Base-by-base conservation (phyloP, 2,113 vertebrate species). In the Brienomyrus brachyistius region DNA sequence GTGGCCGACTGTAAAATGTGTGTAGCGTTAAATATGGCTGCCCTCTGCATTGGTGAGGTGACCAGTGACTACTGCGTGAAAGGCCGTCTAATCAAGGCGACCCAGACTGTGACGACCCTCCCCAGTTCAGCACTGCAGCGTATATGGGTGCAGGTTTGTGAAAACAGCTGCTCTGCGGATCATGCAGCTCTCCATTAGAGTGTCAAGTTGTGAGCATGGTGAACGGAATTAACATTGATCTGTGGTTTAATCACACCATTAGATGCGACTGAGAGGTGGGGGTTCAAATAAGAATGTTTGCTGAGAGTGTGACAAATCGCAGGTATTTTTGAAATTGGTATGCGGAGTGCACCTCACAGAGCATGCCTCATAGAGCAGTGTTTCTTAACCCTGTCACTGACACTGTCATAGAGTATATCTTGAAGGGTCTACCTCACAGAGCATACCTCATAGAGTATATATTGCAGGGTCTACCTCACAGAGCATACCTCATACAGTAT, bases 211-310 rank as follows among this genome's bases (percentile, higher is more conserved):
- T 91, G 91, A 91, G 90, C 87, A 85, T 6, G 54, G 86, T 91
- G 91, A 94, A 92, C 92, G 74, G 91, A 94, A 94, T 94, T 92
- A 94, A 92, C 91, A 94, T 93, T 93, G 93, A 94, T 94, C 92
- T 90, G 88, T 82, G 85, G 88, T 92, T 92, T 92, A 93, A 93
- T 92, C 91, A 93, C 91, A 92, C 92, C 92, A 92, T 93, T 93
- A 92, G 92, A 77, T 82, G 89, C 52, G 52, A 86, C 90, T 88
- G 82, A 85, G n/a, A 84, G 88, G 80, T 48, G 45, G 17, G 43
- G 43, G 45, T 11, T 47, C 35, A 83, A 48, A 47, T 83, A 83
- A 83, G 13, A 48, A 45, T 21, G 43, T 3, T 48, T 84, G 45
- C 21, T 48, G 40, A 82, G 35, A 82, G 19, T 47, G 40, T 80